These are phyloP conservation scores for Cerceris rybyensis DNA, from an alignment of 2,888 invertebrate genomes.

Conservation along the genomic window DNA sequence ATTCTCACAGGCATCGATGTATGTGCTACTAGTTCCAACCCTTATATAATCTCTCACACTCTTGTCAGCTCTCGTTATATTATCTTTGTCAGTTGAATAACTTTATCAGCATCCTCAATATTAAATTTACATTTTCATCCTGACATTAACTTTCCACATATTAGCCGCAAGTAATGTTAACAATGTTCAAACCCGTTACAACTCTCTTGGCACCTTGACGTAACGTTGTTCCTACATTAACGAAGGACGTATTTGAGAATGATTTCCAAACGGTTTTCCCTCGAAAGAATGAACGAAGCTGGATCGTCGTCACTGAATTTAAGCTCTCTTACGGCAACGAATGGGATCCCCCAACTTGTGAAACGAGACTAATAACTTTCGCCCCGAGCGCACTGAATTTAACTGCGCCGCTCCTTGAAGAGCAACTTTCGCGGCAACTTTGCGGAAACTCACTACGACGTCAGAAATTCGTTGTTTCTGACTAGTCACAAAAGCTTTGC, in stretches of 20 bases:
- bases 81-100: too few species aligned
- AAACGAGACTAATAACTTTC: slow-evolving; percentile 70
- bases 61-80: too few species aligned
- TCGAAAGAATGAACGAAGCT: background rate
- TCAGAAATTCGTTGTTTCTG: slow-evolving; percentile 58
- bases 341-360: slow-evolving; percentile 55
- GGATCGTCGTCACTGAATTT: slow-evolving; percentile 51
- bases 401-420: slow-evolving; percentile 43
- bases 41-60: too few species aligned
- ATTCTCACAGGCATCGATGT: too few species aligned
- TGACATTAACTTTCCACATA: too few species aligned
- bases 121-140: too few species aligned
- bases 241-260: slow-evolving; percentile 1
- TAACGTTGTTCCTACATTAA: background rate
- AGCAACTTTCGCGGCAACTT: slow-evolving; percentile 48
- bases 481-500: slow-evolving; percentile 46
- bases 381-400: slow-evolving; percentile 65
- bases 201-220: too few species aligned
- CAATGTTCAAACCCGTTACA: too few species aligned
- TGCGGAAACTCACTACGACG: slow-evolving; percentile 41
- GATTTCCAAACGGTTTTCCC: slow-evolving; percentile 1
- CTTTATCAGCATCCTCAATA: too few species aligned
- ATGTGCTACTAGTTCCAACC: too few species aligned
- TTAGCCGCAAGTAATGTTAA: too few species aligned
- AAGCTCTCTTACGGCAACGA: slow-evolving; percentile 39